phyloP scores from a whole-genome alignment of 2,888 invertebrate species.

The Epicampocera succincta region DNA sequence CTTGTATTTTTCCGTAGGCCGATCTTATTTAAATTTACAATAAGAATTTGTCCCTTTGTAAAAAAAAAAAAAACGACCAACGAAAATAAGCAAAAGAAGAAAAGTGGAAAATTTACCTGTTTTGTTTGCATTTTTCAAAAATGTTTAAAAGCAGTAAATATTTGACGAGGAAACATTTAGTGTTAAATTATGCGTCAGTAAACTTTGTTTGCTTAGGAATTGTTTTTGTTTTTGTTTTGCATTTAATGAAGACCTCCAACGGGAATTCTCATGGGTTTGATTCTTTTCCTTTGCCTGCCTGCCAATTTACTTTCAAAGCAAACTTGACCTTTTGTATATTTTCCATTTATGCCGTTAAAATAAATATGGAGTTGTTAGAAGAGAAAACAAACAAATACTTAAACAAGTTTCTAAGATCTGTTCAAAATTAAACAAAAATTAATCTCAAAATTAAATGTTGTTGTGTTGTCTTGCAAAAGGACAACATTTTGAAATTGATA shows the following conservation, averaged over 20 bases:
- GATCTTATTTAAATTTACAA: conserved; percentile 45
- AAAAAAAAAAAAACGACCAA: neutral
- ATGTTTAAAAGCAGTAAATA: conserved; percentile 30
- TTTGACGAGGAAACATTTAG: conserved; percentile 37
- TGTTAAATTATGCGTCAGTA: conserved; percentile 34
- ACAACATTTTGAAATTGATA: no score
- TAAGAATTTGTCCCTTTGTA: conserved; percentile 18
- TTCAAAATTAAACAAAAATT: no score
- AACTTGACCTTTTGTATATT: conserved; percentile 50
- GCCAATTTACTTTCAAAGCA: conserved; percentile 30
- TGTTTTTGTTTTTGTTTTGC: neutral
- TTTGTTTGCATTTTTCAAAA: neutral
- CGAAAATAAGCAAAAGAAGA: no score
- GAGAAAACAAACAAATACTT: neutral
- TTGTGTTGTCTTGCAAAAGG: no score
- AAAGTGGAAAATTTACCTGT: neutral
- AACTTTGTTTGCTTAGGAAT: conserved; percentile 1
- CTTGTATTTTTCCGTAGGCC: conserved; percentile 39
- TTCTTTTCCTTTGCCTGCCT: conserved; percentile 31
- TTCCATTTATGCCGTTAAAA: conserved; percentile 39
- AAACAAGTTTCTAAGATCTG: no score
- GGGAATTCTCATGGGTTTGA: neutral
- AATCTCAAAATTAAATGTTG: no score
- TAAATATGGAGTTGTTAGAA: neutral
- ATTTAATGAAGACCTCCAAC: neutral